A percentile compares a stretch with the other conserved stretches of the same genome.
Evolutionary conservation across 2,113 vertebrate genomes (phyloP).

Genomic region (Muntiacus muntjak): DNA sequence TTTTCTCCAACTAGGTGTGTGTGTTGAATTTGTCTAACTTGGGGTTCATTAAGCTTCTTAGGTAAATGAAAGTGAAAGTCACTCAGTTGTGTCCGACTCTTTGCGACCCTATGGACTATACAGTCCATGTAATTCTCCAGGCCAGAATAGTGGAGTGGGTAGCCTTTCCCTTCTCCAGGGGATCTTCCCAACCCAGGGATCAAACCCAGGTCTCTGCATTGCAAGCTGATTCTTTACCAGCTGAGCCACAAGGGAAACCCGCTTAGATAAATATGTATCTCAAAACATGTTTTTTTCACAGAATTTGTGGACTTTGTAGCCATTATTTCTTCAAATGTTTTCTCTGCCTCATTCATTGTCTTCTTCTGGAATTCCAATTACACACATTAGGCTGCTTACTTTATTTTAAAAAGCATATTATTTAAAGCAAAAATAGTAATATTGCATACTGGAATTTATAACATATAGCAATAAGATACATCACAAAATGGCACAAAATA

Average conservation of each 20-base stretch:
- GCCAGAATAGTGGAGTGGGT: no score
- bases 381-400: neutral
- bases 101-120: no score
- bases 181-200: no score
- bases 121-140: no score
- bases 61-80: neutral
- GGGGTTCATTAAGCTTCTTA: neutral
- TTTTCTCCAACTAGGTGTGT: neutral
- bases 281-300: neutral
- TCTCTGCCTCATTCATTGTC: neutral
- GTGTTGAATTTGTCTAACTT: neutral
- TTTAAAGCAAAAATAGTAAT: neutral
- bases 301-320: neutral
- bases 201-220: no score
- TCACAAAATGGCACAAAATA: slow-evolving; percentile 5
- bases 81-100: no score
- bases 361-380: neutral
- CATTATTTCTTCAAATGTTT: neutral
- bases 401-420: neutral
- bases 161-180: no score
- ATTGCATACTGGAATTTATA: neutral
- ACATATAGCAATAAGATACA: neutral
- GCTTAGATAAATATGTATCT: neutral
- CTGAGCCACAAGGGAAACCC: no score
- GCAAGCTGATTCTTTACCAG: no score